These are phyloP conservation scores for Adelognathus sp. DNA, from an alignment of 2,888 invertebrate species.

Conservation along the genomic window DNA sequence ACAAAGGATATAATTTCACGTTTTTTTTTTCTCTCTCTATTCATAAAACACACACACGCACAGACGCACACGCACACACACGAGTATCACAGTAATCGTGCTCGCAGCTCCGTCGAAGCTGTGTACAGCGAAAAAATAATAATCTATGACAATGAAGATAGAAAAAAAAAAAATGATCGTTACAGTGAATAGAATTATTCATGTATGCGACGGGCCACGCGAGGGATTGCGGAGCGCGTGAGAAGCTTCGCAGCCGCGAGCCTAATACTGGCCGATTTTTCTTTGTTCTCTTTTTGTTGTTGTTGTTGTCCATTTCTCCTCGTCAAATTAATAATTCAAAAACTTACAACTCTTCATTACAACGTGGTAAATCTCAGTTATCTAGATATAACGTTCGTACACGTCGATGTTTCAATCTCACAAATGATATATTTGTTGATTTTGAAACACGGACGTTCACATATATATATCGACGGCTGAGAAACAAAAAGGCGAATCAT, in stretches of 20 bases:
- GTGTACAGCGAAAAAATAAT: conserved; percentile 8
- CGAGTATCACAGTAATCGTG: conserved; percentile 52
- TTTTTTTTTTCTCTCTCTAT: not conserved
- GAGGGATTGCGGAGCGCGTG: not conserved
- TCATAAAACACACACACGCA: conserved; percentile 14
- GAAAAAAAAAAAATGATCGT: not conserved
- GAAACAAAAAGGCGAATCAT: too few species aligned
- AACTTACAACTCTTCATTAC: conserved; percentile 3
- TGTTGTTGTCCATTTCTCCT: not conserved
- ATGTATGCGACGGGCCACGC: not conserved
- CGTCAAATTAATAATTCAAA: not conserved
- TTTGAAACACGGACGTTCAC: not conserved
- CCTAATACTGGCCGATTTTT: conserved; percentile 17
- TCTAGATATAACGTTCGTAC: not conserved
- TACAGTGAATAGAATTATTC: not conserved
- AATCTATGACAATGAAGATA: not conserved
- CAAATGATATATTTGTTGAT: not conserved
- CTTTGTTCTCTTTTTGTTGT: not conserved
- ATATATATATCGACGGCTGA: too few species aligned
- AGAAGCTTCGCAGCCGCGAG: conserved; percentile 11
- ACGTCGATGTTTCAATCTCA: not conserved
- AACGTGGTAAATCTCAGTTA: not conserved
- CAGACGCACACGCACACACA: conserved; percentile 7
- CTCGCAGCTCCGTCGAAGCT: conserved; percentile 13
- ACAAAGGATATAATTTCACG: not conserved